Percentiles rank a stretch among this genome's conserved stretches.
Evolutionary conservation across 2,797 vertebrate species (phyloP).

Genomic region (Microctenopoma stevenorrisi): DNA sequence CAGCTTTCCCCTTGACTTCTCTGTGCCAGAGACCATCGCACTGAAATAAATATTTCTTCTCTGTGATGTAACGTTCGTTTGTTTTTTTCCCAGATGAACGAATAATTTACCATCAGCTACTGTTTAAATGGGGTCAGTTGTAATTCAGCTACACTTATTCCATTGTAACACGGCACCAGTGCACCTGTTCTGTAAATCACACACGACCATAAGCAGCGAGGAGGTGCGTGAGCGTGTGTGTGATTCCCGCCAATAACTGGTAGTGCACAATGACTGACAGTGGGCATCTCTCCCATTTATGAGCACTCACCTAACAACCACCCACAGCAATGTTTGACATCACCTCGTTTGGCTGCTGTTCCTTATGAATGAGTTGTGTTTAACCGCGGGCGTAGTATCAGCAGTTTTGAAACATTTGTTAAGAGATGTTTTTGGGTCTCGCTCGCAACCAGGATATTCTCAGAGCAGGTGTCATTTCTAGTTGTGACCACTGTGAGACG

Average conservation of each 20-base stretch:
- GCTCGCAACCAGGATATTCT: constrained; percentile 29
- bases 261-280: constrained; percentile 35
- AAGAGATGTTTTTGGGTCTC: constrained; percentile 27
- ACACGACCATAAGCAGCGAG: constrained; percentile 14
- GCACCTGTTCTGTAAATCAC: constrained; percentile 39
- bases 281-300: constrained; percentile 52
- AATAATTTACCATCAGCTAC: constrained; percentile 33
- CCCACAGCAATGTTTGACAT: constrained; percentile 53
- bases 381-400: constrained; percentile 23
- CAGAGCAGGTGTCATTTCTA: constrained; percentile 39
- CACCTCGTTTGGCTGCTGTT: constrained; percentile 32
- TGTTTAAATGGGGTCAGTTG: constrained; percentile 38
- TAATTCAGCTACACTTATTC: constrained; percentile 54
- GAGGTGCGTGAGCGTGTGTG: constrained; percentile 7
- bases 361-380: constrained; percentile 54
- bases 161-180: constrained; percentile 28
- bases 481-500: constrained; percentile 37
- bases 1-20: neutral
- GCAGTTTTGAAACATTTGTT: constrained; percentile 29
- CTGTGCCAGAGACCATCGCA: neutral
- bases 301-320: constrained; percentile 48
- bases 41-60: constrained; percentile 17
- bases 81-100: constrained; percentile 13
- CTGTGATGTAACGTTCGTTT: constrained; percentile 1
- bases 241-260: constrained; percentile 41